Base-by-base conservation (phyloP, 2,888 invertebrate species). In the Hofmannophila pseudospretella region DNA sequence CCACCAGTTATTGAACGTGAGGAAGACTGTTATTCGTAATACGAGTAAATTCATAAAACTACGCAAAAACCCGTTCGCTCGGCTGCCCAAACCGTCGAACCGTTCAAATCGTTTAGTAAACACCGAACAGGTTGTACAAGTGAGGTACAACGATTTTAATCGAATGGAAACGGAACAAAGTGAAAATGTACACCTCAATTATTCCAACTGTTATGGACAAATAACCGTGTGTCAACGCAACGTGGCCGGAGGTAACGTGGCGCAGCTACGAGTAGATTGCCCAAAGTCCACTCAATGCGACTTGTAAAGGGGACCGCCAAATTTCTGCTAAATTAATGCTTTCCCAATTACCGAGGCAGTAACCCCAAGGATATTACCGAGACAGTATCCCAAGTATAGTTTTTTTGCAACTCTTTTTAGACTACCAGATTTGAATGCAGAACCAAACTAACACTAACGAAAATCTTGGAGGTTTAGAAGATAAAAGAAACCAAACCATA, bases 101-200 rank as follows among this genome's bases (percentile, higher is more conserved):
- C 78, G 82, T 76, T 72, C 79, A 82, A 85, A 85, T 84, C 84
- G 85, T 81, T 85, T 84, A 84, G 84, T 85, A 84, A 84, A 79
- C 80, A 73, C 77, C 80, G 82, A 81, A 81, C 79, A 80, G 81
- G 77, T 75, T 65, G 74, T 81, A 82, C 79, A 80, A 76, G 77
- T 73, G 82, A 69, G 75, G 81, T 84, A 82, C 81, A 80, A 73
- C 81, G 74, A 73, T 85, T 82, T 85, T 84, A 85, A 85, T 85
- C 85, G 84, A 84, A 81, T 82, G 85, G 85, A 85, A 82, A 82
- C 80, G 76, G 84, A 81, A 82, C 84, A 85, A 85, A 84, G 84
- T 84, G 85, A 84, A 85, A 85, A 84, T 85, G 84, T 81, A 84
- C 85, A 85, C 85, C 85, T 85, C 85, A 85, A 85, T 85, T 85